Conservation (phyloP, 2,113 vertebrate species). For the Perca flavescens region DNA sequence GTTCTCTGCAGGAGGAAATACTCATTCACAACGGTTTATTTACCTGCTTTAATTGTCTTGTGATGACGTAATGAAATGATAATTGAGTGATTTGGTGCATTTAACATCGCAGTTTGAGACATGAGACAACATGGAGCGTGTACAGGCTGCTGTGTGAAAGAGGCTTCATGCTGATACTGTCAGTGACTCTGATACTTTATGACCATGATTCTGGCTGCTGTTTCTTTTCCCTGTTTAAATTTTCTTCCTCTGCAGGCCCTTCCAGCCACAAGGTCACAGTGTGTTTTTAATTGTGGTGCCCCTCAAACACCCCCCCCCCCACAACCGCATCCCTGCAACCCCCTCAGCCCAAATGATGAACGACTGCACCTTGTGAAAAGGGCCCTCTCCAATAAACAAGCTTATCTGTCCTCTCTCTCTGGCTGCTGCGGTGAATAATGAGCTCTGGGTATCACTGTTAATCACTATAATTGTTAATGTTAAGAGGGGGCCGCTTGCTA, state of each 20-base stretch:
- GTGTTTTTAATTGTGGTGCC: constrained; percentile 94
- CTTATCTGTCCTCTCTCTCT: constrained; percentile 88
- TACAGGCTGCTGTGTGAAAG: too few species aligned
- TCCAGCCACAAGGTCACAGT: constrained; percentile 89
- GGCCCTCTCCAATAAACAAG: constrained; percentile 91
- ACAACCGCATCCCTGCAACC: constrained; percentile 40
- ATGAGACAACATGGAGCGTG: background rate
- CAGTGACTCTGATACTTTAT: too few species aligned
- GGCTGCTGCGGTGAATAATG: constrained; percentile 89
- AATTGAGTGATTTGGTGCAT: background rate
- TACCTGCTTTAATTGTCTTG: background rate
- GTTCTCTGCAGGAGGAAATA: background rate
- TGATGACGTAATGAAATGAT: background rate
- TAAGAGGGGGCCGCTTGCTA: constrained; percentile 88
- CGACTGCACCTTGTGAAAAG: constrained; percentile 82
- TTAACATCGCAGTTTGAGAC: background rate
- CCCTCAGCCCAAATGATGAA: constrained; percentile 79
- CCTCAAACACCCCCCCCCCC: constrained; percentile 44
- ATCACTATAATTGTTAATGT: constrained; percentile 94
- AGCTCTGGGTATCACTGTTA: constrained; percentile 92
- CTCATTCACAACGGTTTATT: background rate
- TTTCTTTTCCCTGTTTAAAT: constrained; percentile 44
- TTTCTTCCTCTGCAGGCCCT: constrained; percentile 74
- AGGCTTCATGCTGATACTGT: too few species aligned
- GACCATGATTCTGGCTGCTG: background rate